A percentile compares a stretch with the other conserved stretches of the same genome.
These are phyloP conservation scores for Indicator maculatus DNA, from an alignment of 2,113 vertebrate species.

Conservation along the genomic window DNA sequence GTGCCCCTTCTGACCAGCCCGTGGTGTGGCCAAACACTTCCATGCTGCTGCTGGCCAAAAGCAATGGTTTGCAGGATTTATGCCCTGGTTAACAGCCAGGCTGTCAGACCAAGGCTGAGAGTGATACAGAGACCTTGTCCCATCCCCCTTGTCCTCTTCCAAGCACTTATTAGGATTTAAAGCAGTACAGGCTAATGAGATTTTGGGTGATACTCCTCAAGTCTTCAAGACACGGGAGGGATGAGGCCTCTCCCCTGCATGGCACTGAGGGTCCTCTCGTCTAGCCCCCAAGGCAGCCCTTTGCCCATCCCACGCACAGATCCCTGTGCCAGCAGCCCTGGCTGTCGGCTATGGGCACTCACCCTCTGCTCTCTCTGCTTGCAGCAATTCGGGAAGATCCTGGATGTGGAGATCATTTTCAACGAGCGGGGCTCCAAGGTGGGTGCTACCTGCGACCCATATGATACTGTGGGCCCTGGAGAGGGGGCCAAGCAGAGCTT, in stretches of 20 bases:
- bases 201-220: background rate
- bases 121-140: background rate
- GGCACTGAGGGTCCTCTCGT: rapidly evolving
- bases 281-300: background rate
- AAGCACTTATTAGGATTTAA: background rate
- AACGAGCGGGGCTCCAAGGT: constrained; percentile 98
- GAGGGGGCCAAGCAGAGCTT: constrained; percentile 14
- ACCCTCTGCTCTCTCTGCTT: constrained; percentile 61
- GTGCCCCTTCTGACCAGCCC: background rate
- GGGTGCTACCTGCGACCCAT: constrained; percentile 73
- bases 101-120: background rate
- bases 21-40: rapidly evolving
- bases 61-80: background rate
- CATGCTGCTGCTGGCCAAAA: rapidly evolving
- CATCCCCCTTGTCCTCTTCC: background rate
- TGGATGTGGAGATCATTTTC: constrained; percentile 99
- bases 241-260: background rate
- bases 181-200: background rate
- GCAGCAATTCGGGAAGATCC: constrained; percentile 97
- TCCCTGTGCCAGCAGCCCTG: background rate
- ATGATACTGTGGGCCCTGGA: background rate
- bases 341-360: background rate
- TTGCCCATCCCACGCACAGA: background rate
- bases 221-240: background rate
- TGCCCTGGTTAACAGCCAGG: background rate